These are phyloP conservation scores for Gastrophysa polygoni DNA, from an alignment of 2,888 invertebrate species.

Conservation along the genomic window DNA sequence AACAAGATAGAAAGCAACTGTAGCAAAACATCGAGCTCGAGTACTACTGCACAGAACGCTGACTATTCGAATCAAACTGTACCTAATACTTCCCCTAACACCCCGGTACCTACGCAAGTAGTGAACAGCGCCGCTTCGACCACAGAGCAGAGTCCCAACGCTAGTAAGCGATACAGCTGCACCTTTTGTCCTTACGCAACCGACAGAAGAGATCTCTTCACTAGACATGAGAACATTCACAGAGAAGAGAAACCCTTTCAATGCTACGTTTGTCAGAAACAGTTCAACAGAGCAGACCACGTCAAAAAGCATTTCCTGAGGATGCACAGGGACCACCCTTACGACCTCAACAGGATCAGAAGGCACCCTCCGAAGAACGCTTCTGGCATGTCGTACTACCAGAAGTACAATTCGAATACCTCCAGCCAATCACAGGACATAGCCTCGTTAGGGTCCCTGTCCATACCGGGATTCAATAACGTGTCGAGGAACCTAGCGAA, in stretches of 20 bases:
- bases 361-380: conserved; percentile 67
- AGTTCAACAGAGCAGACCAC: conserved; percentile 92
- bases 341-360: conserved; percentile 82
- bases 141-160: conserved; percentile 38
- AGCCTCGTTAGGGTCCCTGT: conserved; percentile 45
- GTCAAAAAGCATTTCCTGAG: conserved; percentile 92
- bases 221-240: conserved; percentile 92
- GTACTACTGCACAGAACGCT: conserved; percentile 30
- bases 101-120: conserved; percentile 37
- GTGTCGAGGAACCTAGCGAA: conserved; percentile 44
- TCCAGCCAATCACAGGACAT: conserved; percentile 47
- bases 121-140: conserved; percentile 40
- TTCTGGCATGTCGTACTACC: conserved; percentile 61
- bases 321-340: conserved; percentile 90
- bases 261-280: conserved; percentile 90
- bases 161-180: conserved; percentile 79
- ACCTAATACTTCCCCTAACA: conserved; percentile 27
- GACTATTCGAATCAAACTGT: conserved; percentile 39
- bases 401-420: conserved; percentile 52
- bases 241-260: conserved; percentile 93
- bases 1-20: conserved; percentile 63
- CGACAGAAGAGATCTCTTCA: conserved; percentile 87
- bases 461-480: conserved; percentile 53
- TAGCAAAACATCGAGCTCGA: conserved; percentile 48
- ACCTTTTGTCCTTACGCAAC: conserved; percentile 90